Evolutionary conservation across 2,888 invertebrate genomes (phyloP), one percentile per base, ranked within the genome.

Genomic region (Heliconius sara): DNA sequence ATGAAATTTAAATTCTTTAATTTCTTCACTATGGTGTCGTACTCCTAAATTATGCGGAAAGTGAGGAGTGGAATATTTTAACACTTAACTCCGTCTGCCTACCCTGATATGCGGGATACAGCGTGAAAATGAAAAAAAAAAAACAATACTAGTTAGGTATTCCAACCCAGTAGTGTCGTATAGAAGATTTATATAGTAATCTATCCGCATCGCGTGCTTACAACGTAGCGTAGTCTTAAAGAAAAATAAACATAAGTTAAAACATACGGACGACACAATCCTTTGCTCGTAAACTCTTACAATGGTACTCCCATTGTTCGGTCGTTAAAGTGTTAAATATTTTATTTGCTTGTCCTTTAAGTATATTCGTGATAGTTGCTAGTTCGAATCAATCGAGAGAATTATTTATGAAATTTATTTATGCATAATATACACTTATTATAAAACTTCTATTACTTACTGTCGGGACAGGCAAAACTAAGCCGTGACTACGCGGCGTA

Each of bases 201-300:
- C 78, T 79, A 83, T 83, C 81, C 80, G 68, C 74, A 66, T 83
- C 81, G 80, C 80, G 81, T 81, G 77, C 79, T 67, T 77, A 75
- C 79, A 79, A 81, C 76, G 80, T 81, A 77, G 76, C 68, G 74
- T 80, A 78, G 79, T 79, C 79, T 73, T 65, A 34, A 66, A 67
- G 71, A 78, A 68, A 81, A 79, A 79, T 81, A 81, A 83, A 73
- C 72, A 73, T 73, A 77, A 80, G 71, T 77, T 77, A 77, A 72
- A 47, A 77, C n/a, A 65, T 77, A 77, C 73, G 71, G 43, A 66
- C 65, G 73, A 73, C 43, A 57, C 47, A 72, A 73, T 52, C 19
- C 66, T 78, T 73, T 65, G 78, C 34, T 73, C 66, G 72, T 65
- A 73, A 78, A 73, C 76, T 27, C 47, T 76, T 63, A 63, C 34